These are phyloP conservation scores for human DNA, from an alignment of 2,113 vertebrate species.

Conservation along the genomic window DNA sequence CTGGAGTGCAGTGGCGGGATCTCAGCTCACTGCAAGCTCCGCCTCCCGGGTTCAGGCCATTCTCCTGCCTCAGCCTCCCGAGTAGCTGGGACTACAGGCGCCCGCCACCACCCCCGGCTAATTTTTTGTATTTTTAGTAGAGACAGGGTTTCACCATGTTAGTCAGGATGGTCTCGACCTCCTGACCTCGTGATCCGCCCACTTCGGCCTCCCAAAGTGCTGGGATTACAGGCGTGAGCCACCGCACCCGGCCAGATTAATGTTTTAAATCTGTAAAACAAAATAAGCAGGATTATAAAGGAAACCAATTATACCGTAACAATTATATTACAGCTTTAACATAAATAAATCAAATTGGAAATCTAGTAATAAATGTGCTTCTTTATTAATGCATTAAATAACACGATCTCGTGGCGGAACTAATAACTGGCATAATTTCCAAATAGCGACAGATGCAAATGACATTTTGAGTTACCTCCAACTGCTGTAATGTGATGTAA, in stretches of 20 bases:
- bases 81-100: too few relatives aligned
- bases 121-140: too few relatives aligned
- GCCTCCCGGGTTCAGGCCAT: too few relatives aligned
- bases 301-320: neutral
- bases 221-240: too few relatives aligned
- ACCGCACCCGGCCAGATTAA: neutral
- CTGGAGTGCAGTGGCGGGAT: too few relatives aligned
- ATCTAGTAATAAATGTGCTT: neutral
- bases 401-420: neutral
- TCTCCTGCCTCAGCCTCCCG: too few relatives aligned
- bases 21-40: too few relatives aligned
- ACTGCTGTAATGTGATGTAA: neutral
- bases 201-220: too few relatives aligned
- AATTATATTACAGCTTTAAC: neutral
- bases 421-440: neutral
- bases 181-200: too few relatives aligned
- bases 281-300: neutral
- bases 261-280: neutral
- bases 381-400: neutral
- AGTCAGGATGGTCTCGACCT: too few relatives aligned
- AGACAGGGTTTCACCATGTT: too few relatives aligned
- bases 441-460: neutral
- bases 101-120: accelerated
- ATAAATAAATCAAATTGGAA: neutral
- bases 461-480: neutral